Conservation (phyloP, 2,888 invertebrate species). For the Meandrusa payeni region DNA sequence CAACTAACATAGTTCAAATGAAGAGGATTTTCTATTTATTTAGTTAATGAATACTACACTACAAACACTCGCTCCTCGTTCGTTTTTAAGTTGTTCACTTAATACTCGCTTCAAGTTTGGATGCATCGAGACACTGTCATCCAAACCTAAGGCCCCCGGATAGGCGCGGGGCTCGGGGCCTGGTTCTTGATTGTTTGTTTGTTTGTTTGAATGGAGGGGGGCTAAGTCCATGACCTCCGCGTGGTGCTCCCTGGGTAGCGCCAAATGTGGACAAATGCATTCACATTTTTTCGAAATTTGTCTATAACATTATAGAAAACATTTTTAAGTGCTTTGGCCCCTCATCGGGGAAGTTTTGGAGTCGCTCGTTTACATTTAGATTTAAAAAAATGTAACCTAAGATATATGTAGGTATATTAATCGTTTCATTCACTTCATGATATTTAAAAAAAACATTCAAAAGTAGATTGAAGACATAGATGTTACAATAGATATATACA, state of each 20-base stretch:
- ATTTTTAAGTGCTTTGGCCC: slow-evolving; percentile 30
- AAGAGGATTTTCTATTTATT: slow-evolving; percentile 3
- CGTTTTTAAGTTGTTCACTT: neutral
- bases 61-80: neutral
- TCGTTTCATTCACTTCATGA: no score
- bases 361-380: slow-evolving; percentile 19
- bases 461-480: no score
- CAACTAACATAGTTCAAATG: neutral
- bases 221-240: slow-evolving; percentile 77
- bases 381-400: neutral
- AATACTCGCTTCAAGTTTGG: slow-evolving; percentile 13
- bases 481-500: slow-evolving; percentile 4
- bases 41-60: slow-evolving; percentile 14
- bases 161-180: slow-evolving; percentile 8
- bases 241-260: slow-evolving; percentile 79
- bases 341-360: slow-evolving; percentile 9
- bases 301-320: slow-evolving; percentile 25
- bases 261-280: slow-evolving; percentile 69
- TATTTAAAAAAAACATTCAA: no score
- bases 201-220: slow-evolving; percentile 65
- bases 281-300: slow-evolving; percentile 44
- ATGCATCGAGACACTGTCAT: slow-evolving; percentile 2
- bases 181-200: slow-evolving; percentile 30
- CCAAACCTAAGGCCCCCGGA: neutral
- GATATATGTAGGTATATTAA: neutral